Conservation (phyloP, 2,113 vertebrate species). For the Labeo catla region DNA sequence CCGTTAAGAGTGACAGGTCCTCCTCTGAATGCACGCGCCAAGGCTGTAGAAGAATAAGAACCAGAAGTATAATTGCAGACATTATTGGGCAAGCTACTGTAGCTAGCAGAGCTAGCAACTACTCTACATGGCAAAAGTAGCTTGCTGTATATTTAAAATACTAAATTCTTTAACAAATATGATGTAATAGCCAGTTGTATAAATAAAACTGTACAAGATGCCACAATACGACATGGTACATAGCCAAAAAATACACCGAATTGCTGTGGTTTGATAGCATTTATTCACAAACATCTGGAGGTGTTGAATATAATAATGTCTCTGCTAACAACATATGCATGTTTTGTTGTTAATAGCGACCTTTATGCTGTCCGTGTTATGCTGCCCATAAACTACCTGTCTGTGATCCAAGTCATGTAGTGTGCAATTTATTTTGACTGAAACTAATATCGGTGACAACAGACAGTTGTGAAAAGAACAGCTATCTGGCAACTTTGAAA, state of each 20-base stretch:
- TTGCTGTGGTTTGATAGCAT: background rate
- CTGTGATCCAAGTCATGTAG: background rate
- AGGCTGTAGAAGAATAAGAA: slow-evolving; percentile 62
- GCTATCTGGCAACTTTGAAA: background rate
- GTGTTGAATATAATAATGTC: background rate
- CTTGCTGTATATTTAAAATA: background rate
- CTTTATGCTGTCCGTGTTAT: background rate
- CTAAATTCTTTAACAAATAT: background rate
- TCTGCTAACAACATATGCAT: background rate
- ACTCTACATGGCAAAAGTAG: background rate
- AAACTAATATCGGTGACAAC: background rate
- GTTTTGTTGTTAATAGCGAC: background rate
- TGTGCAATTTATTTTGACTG: background rate
- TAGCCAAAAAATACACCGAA: background rate
- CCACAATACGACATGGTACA: background rate
- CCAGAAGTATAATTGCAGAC: background rate
- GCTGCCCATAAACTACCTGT: background rate
- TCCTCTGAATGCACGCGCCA: slow-evolving; percentile 85
- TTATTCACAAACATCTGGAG: background rate
- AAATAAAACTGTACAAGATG: background rate
- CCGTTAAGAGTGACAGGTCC: slow-evolving; percentile 89
- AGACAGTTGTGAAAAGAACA: background rate
- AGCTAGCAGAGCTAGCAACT: background rate
- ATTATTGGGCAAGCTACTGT: background rate
- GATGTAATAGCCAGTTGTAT: background rate